phyloP scores from a whole-genome alignment of 2,797 vertebrate genomes.

The Moxostoma hubbsi region DNA sequence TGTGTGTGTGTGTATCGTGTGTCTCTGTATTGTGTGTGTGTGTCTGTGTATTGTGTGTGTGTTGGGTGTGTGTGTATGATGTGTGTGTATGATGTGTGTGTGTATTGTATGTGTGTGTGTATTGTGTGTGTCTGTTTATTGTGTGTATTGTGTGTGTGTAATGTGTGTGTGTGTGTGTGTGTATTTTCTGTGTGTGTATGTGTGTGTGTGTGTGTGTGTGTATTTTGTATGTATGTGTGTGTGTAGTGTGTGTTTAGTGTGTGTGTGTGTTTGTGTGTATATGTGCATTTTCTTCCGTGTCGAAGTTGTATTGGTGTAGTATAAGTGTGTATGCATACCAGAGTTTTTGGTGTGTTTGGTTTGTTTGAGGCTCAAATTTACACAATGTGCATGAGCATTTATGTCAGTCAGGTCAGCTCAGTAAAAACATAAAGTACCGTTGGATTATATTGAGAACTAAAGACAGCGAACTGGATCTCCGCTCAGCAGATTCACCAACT shows the following conservation, averaged over 20 bases:
- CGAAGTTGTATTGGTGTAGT: not conserved
- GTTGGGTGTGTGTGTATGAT: no score
- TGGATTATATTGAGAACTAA: not conserved
- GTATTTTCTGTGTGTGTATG: not conserved
- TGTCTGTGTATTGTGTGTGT: no score
- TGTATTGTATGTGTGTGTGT: no score
- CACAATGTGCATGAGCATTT: not conserved
- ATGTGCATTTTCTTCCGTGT: no score
- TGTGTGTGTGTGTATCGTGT: no score
- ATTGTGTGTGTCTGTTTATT: not conserved
- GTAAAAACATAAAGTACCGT: not conserved
- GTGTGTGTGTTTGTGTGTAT: no score
- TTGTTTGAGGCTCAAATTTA: not conserved
- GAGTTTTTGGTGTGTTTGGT: not conserved
- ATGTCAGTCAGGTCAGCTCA: not conserved
- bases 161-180: slow-evolving; percentile 9
- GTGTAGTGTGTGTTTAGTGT: no score
- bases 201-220: not conserved
- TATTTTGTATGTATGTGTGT: not conserved
- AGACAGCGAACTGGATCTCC: not conserved
- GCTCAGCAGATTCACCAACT: slow-evolving; percentile 43
- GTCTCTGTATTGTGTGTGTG: no score
- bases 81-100: no score
- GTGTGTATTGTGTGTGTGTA: not conserved
- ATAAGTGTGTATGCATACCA: not conserved